These are phyloP conservation scores for Platichthys flesus DNA, from an alignment of 2,113 vertebrate genomes.

Conservation along the genomic window DNA sequence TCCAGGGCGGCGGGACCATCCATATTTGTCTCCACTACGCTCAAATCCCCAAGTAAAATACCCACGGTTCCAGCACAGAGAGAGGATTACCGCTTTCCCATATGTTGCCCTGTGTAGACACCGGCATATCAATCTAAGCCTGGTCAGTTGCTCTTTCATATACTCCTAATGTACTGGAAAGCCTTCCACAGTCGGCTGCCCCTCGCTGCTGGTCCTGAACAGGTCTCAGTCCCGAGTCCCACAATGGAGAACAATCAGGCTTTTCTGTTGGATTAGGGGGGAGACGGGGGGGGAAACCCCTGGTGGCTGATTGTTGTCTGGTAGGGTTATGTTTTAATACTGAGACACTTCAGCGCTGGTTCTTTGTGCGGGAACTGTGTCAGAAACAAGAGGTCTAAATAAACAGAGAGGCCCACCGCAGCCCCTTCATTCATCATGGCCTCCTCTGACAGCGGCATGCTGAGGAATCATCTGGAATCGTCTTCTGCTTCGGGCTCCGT, in stretches of 20 bases:
- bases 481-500: slow-evolving; percentile 57
- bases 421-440: slow-evolving; percentile 87
- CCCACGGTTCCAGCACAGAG: slow-evolving; percentile 72
- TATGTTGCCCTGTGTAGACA: slow-evolving; percentile 81
- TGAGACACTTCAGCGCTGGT: slow-evolving; percentile 84
- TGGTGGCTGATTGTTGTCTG: slow-evolving; percentile 87
- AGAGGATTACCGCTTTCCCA: slow-evolving; percentile 82
- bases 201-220: slow-evolving; percentile 82
- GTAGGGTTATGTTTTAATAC: slow-evolving; percentile 90
- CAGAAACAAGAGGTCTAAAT: slow-evolving; percentile 90
- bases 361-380: slow-evolving; percentile 84
- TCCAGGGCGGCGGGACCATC: slow-evolving; percentile 63
- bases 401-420: slow-evolving; percentile 84
- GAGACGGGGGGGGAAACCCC: slow-evolving; percentile 76
- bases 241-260: slow-evolving; percentile 74
- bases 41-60: slow-evolving; percentile 80
- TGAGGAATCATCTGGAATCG: slow-evolving; percentile 77
- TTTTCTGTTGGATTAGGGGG: slow-evolving; percentile 70
- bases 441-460: slow-evolving; percentile 79
- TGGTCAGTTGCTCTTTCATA: slow-evolving; percentile 86
- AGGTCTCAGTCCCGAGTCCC: slow-evolving; percentile 62
- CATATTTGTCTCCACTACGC: slow-evolving; percentile 74
- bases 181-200: slow-evolving; percentile 83
- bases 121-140: slow-evolving; percentile 81
- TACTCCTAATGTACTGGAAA: slow-evolving; percentile 94